Conservation (phyloP, 2,797 vertebrate species). For the Spinibarbus caldwelli region DNA sequence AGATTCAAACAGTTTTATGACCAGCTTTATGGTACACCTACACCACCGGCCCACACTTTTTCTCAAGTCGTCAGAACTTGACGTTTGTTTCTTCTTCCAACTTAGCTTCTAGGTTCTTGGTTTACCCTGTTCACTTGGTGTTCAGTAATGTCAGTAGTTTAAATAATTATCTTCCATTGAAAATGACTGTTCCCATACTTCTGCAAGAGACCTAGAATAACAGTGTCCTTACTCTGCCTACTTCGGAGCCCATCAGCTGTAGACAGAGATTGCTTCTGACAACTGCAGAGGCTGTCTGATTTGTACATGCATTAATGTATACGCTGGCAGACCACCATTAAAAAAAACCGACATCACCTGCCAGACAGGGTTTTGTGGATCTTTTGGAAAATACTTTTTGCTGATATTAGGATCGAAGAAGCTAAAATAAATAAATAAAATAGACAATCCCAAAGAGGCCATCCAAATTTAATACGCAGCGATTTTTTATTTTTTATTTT, state of each 20-base stretch:
- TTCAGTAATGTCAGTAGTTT: background rate
- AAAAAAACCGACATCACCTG: slow-evolving; percentile 40
- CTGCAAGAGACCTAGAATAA: background rate
- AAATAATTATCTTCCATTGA: background rate
- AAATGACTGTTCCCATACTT: background rate
- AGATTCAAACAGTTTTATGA: slow-evolving; percentile 14
- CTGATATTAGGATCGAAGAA: slow-evolving; percentile 40
- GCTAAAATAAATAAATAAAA: slow-evolving; percentile 42
- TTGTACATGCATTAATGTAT: slow-evolving; percentile 57
- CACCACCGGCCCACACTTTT: background rate
- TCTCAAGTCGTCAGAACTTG: slow-evolving; percentile 15
- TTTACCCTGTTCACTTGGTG: background rate
- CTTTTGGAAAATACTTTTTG: slow-evolving; percentile 39
- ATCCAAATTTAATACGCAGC: slow-evolving; percentile 48
- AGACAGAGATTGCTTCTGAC: slow-evolving; percentile 56
- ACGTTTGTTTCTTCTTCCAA: background rate
- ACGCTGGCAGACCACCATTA: slow-evolving; percentile 45
- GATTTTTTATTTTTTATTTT: slow-evolving; percentile 45
- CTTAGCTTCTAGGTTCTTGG: background rate
- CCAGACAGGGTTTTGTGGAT: slow-evolving; percentile 1
- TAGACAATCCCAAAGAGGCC: slow-evolving; percentile 33
- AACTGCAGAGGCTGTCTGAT: slow-evolving; percentile 44
- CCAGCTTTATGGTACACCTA: slow-evolving; percentile 29
- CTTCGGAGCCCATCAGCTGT: slow-evolving; percentile 16
- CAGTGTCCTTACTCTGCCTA: slow-evolving; percentile 11